Conservation (phyloP, 2,113 vertebrate species). For the Platysteira castanea region DNA sequence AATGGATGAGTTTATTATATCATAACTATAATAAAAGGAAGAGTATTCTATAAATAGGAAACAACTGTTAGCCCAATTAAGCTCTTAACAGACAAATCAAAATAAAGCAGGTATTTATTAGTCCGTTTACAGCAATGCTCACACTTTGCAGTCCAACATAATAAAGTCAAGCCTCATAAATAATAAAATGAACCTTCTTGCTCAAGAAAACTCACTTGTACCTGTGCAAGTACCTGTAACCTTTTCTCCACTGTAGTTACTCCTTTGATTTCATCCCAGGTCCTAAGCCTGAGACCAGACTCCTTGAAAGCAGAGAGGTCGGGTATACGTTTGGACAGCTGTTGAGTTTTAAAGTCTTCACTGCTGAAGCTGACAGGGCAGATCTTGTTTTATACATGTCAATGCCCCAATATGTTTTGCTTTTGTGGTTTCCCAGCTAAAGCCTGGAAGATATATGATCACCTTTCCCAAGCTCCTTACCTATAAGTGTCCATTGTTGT, state of each 20-base stretch:
- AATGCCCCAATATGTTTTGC: neutral
- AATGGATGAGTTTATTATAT: neutral
- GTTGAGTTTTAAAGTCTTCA: neutral
- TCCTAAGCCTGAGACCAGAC: neutral
- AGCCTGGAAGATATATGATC: neutral
- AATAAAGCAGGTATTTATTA: neutral
- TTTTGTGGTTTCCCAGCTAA: neutral
- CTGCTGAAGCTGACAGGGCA: neutral
- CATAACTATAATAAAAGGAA: neutral
- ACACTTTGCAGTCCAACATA: neutral
- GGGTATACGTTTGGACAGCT: neutral
- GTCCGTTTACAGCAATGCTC: neutral
- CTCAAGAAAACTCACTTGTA: neutral
- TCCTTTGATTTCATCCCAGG: accelerated
- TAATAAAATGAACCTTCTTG: neutral
- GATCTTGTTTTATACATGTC: neutral
- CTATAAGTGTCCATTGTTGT: accelerated
- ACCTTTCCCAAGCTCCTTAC: neutral
- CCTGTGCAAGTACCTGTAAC: neutral
- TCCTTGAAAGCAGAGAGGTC: neutral
- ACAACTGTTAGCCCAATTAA: neutral
- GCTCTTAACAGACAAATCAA: neutral
- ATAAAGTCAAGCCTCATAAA: neutral
- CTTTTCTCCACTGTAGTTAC: neutral
- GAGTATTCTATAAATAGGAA: neutral